Conservation (phyloP, 2,888 invertebrate species). For the Smittia sp. region DNA sequence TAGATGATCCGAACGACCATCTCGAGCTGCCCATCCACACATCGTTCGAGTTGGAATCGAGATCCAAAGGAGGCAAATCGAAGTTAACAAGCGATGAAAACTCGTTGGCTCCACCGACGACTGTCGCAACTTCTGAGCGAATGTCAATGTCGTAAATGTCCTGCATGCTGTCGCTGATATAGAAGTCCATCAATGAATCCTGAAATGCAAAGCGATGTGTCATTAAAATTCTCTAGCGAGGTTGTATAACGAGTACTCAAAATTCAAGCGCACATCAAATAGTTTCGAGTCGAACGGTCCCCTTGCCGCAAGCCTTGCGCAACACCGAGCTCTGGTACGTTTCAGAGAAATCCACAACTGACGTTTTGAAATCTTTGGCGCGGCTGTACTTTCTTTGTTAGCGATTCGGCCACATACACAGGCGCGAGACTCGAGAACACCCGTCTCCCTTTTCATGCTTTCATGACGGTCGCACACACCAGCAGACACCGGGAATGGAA, state of each 20-base stretch:
- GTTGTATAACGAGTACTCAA: background rate
- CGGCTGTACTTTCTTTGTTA: slow-evolving; percentile 29
- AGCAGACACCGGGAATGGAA: slow-evolving; percentile 29
- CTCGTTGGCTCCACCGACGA: slow-evolving; percentile 70
- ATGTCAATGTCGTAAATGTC: slow-evolving; percentile 90
- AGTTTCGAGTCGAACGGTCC: no score
- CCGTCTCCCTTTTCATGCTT: slow-evolving; percentile 18
- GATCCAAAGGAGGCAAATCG: slow-evolving; percentile 54
- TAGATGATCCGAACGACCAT: slow-evolving; percentile 60
- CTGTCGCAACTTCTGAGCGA: slow-evolving; percentile 78
- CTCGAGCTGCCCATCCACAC: slow-evolving; percentile 45
- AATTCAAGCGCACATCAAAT: background rate
- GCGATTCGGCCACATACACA: slow-evolving; percentile 33
- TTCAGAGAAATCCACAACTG: background rate
- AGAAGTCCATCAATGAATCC: slow-evolving; percentile 61
- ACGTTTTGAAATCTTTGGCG: slow-evolving; percentile 33
- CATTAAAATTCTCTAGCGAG: no score
- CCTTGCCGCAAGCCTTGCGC: no score
- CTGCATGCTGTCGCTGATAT: slow-evolving; percentile 72
- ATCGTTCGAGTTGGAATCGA: slow-evolving; percentile 50
- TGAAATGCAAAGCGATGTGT: slow-evolving; percentile 50
- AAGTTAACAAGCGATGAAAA: slow-evolving; percentile 55
- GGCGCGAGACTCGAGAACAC: background rate
- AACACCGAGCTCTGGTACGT: background rate
- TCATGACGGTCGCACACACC: background rate